Evolutionary conservation across 2,113 vertebrate genomes (phyloP).

Genomic region (Mobula birostris): DNA sequence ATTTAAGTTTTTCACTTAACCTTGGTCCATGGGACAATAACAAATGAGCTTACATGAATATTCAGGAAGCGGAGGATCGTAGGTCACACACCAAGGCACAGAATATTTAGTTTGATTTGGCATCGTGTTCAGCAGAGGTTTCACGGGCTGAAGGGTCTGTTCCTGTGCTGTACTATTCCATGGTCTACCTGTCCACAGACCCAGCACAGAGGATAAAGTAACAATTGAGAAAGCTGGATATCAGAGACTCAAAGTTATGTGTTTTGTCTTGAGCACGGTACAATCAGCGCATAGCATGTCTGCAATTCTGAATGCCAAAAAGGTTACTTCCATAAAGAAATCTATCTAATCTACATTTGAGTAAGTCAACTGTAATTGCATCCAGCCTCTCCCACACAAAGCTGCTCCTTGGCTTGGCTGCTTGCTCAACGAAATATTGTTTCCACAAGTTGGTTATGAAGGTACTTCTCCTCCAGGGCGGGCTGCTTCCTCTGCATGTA

Average conservation of each 20-base stretch:
- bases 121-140: no score
- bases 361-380: not conserved
- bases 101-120: no score
- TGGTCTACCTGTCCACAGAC: not conserved
- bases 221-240: not conserved
- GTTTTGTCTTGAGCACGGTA: not conserved
- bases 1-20: no score
- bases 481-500: not conserved
- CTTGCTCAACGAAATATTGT: not conserved
- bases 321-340: not conserved
- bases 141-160: no score
- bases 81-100: no score
- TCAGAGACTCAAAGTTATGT: not conserved
- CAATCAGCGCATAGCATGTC: not conserved
- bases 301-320: not conserved
- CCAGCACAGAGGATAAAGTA: not conserved
- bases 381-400: no score
- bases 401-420: not conserved
- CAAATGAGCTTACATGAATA: no score
- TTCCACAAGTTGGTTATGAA: not conserved
- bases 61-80: no score
- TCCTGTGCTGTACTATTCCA: no score
- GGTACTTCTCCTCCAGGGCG: not conserved
- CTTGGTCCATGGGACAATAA: no score
- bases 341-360: not conserved